These are phyloP conservation scores for Macrophya annulata DNA, from an alignment of 2,888 invertebrate genomes.

Conservation along the genomic window DNA sequence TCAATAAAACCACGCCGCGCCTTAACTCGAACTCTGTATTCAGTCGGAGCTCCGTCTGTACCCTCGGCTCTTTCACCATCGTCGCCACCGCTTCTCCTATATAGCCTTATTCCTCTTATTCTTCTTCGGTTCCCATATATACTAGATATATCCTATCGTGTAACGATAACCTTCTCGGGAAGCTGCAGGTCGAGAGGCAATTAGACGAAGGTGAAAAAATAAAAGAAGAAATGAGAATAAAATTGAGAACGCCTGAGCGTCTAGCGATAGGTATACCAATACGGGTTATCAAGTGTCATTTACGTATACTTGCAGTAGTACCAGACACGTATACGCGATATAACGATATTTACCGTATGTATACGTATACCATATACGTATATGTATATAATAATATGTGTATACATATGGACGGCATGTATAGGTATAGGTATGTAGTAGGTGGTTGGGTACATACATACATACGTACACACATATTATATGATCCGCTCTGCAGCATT, in stretches of 20 bases:
- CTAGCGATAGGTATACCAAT: not conserved
- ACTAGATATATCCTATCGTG: not conserved
- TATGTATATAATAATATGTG: not conserved
- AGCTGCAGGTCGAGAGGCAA: conserved; percentile 3
- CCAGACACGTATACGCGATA: not conserved
- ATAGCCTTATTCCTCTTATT: not conserved
- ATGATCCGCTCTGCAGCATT: conserved; percentile 32
- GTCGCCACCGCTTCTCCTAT: not conserved
- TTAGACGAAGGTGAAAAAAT: not conserved
- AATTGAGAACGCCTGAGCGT: not conserved
- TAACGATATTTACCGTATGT: not conserved
- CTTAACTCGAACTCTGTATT: conserved; percentile 26
- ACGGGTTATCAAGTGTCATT: not conserved
- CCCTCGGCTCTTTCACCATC: not conserved
- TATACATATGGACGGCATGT: no score
- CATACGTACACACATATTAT: not conserved
- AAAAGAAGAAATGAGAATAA: not conserved
- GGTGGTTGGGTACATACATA: no score
- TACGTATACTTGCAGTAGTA: not conserved
- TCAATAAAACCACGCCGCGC: conserved; percentile 45
- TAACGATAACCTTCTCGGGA: not conserved
- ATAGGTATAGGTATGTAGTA: no score
- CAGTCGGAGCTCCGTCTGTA: not conserved
- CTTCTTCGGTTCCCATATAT: not conserved
- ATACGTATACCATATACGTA: not conserved